Percentiles rank a stretch among this genome's conserved stretches.
Conservation (phyloP, 2,888 invertebrate species). For the Parascotia fuliginaria region DNA sequence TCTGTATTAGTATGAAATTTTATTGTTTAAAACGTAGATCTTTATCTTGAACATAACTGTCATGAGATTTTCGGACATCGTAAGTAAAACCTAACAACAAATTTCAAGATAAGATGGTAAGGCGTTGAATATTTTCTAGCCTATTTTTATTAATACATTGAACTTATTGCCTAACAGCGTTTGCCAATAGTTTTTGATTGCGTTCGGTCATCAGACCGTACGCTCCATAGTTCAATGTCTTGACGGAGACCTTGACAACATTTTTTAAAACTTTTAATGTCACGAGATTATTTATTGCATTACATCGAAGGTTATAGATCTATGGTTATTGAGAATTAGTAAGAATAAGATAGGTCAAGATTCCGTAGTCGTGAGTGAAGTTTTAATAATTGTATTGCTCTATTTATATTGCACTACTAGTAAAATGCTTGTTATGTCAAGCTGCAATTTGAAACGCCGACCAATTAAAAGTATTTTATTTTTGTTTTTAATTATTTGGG, state of each 20-base stretch:
- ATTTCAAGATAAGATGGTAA: too few species aligned
- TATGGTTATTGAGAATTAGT: slow-evolving; percentile 12
- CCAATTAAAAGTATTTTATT: too few species aligned
- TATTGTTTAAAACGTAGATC: too few species aligned
- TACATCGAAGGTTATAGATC: slow-evolving; percentile 27
- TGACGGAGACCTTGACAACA: slow-evolving; percentile 54
- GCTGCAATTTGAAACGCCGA: too few species aligned
- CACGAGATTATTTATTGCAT: slow-evolving; percentile 38
- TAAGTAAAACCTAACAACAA: too few species aligned
- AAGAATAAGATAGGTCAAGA: slow-evolving; percentile 6
- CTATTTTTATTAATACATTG: slow-evolving; percentile 52
- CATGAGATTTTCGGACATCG: too few species aligned
- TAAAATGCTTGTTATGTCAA: too few species aligned
- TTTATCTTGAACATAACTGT: too few species aligned
- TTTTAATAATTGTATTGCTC: too few species aligned
- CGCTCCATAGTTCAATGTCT: slow-evolving; percentile 70
- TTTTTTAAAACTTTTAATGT: slow-evolving; percentile 41
- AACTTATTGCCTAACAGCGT: slow-evolving; percentile 56
- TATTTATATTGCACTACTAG: too few species aligned
- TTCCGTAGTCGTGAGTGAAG: neutral
- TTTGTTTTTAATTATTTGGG: too few species aligned
- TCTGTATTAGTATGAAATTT: too few species aligned
- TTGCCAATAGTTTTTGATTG: slow-evolving; percentile 62
- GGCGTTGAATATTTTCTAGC: slow-evolving; percentile 36
- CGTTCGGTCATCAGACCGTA: slow-evolving; percentile 62